These are phyloP conservation scores for Caerostris extrusa DNA, from an alignment of 1,140 invertebrate species.

Conservation along the genomic window DNA sequence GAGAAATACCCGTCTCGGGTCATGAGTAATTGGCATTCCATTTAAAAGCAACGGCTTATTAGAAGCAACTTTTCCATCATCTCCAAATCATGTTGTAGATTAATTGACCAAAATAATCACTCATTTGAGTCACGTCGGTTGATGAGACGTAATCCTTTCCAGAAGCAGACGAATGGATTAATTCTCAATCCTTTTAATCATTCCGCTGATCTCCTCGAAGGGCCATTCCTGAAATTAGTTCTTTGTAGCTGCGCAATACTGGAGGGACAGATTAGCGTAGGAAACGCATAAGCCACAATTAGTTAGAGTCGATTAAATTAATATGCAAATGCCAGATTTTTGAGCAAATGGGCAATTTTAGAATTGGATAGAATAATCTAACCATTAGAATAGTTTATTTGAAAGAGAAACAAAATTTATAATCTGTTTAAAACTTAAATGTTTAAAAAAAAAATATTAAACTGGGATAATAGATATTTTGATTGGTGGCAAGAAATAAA, in stretches of 20 bases:
- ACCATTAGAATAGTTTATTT: too few relatives aligned
- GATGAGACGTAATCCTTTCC: neutral
- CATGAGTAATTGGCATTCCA: neutral
- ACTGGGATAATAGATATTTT: too few relatives aligned
- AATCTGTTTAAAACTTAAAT: too few relatives aligned
- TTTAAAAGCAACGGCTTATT: conserved; percentile 2
- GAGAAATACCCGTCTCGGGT: too few relatives aligned
- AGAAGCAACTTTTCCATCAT: conserved; percentile 5
- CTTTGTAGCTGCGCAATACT: neutral
- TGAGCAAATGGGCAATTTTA: too few relatives aligned
- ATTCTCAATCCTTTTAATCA: conserved; percentile 25
- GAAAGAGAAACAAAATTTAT: too few relatives aligned
- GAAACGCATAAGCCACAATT: neutral
- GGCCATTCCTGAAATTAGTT: neutral
- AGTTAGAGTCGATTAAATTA: neutral
- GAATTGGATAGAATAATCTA: too few relatives aligned
- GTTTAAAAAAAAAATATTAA: too few relatives aligned
- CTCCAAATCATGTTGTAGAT: neutral
- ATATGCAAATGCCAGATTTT: neutral
- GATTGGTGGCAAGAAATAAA: too few relatives aligned
- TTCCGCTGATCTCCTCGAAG: neutral
- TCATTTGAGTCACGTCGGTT: neutral
- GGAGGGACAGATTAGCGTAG: neutral
- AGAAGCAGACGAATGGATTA: conserved; percentile 30
- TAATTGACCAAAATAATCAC: conserved; percentile 37